Evolutionary conservation across 1,140 invertebrate species (phyloP).

Genomic region (Plectrocnemia conspersa): DNA sequence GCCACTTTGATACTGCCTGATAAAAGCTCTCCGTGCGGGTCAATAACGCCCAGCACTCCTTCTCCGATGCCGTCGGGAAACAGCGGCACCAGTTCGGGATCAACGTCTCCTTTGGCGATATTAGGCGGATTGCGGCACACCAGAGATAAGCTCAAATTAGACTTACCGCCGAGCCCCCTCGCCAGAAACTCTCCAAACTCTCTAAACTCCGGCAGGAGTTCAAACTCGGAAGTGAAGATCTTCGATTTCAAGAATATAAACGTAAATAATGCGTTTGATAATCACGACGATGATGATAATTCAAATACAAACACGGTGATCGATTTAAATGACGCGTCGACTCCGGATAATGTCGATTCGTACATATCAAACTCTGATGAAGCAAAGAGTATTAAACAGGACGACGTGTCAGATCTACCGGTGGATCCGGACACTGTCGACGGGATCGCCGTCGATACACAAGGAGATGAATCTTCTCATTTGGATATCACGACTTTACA

Average conservation of each 20-base stretch:
- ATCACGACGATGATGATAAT: background rate
- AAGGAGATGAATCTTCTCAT: background rate
- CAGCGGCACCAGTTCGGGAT: constrained; percentile 43
- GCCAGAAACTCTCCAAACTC: constrained; percentile 23
- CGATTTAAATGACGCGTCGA: background rate
- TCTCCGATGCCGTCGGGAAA: constrained; percentile 45
- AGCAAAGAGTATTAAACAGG: too few species aligned
- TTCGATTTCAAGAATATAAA: constrained; percentile 32
- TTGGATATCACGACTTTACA: constrained; percentile 19
- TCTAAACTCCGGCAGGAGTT: constrained; percentile 22
- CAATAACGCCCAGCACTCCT: constrained; percentile 38
- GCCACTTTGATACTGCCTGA: constrained; percentile 27
- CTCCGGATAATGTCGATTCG: too few species aligned
- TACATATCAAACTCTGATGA: too few species aligned
- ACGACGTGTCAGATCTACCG: background rate
- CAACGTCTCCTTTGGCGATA: constrained; percentile 34
- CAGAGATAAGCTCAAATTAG: constrained; percentile 64
- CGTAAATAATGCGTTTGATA: background rate
- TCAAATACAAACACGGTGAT: background rate
- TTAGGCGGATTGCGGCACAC: constrained; percentile 71
- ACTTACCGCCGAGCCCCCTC: constrained; percentile 56
- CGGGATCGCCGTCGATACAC: constrained; percentile 1
- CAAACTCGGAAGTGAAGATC: constrained; percentile 29
- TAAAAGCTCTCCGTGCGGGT: constrained; percentile 36
- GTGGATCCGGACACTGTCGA: background rate